Evolutionary conservation across 2,888 invertebrate genomes (phyloP).

Genomic region (Alcis repandata): DNA sequence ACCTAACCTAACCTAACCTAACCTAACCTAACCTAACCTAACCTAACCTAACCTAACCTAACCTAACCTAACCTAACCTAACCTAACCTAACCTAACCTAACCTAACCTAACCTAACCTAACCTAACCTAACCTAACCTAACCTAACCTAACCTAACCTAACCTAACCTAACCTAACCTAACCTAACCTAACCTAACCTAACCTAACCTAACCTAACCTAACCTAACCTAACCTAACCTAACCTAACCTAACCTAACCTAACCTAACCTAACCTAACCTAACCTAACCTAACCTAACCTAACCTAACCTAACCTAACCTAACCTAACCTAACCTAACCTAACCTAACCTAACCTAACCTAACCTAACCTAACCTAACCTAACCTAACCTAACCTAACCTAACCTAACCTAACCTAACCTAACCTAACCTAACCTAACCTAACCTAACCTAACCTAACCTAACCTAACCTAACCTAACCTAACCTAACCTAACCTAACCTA

Average conservation of each 20-base stretch:
- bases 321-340: constrained; percentile 44
- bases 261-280: constrained; percentile 37
- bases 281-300: constrained; percentile 37
- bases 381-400: constrained; percentile 43
- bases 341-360: constrained; percentile 48
- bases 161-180: constrained; percentile 23
- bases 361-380: constrained; percentile 47
- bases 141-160: constrained; percentile 14
- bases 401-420: constrained; percentile 40
- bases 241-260: constrained; percentile 34
- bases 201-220: constrained; percentile 34
- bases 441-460: constrained; percentile 40
- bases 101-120: constrained; percentile 15
- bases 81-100: constrained; percentile 15
- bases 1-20: constrained; percentile 29
- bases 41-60: constrained; percentile 15
- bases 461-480: constrained; percentile 34
- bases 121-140: constrained; percentile 15
- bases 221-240: constrained; percentile 30
- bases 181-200: constrained; percentile 37
- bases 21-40: constrained; percentile 15
- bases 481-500: constrained; percentile 31
- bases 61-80: constrained; percentile 15
- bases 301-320: constrained; percentile 38
- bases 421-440: constrained; percentile 40